Evolutionary conservation across 2,888 invertebrate genomes (phyloP), one percentile per base, ranked within the genome.

Genomic region (Eledone cirrhosa): DNA sequence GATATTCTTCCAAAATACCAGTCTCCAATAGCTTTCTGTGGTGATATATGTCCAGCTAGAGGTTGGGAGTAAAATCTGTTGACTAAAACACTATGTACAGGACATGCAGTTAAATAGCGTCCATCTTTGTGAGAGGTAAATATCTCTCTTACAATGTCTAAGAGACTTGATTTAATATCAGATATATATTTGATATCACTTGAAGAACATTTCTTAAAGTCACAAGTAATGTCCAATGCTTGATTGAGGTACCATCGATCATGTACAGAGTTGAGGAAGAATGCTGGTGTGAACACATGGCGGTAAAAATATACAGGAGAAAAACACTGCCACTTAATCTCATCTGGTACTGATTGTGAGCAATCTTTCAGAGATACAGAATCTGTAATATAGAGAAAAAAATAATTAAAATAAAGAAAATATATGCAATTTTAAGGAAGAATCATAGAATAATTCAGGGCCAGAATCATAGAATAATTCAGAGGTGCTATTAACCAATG

Each of bases 261-360:
- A 67, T 84, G 83, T 24, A 84, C 79, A 16, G 85, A 85, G 76
- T 83, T 83, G 47, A 83, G 74, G 74, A 85, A 84, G 78, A 84
- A 84, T 14, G 80, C 78, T 11, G 85, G 85, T 2, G 84, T 82
- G 63, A 83, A 83, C 27, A 85, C 80, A 74, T 81, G 82, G 63
- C 78, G 81, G 78, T 84, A 80, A 78, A 83, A 84, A 31, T 80
- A 80, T 31, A 80, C 80, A 5, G 85, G 85, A n/a, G 83, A 77
- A 27, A 85, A 79, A 76, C 86, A 86, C 27, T 77, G 80, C 84
- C 84, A 86, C 53, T 80, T 79, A 8, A 81, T 82, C 11, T 77
- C 59, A 0, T 53, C 53, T 4, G 31, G 16, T 13, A 75, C 77
- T 59, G 79, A 80, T 31, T 78, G 74, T 13, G 83, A 82, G 65